These are phyloP conservation scores for Potamilus streckersoni DNA, from an alignment of 1,140 invertebrate species.

Conservation along the genomic window DNA sequence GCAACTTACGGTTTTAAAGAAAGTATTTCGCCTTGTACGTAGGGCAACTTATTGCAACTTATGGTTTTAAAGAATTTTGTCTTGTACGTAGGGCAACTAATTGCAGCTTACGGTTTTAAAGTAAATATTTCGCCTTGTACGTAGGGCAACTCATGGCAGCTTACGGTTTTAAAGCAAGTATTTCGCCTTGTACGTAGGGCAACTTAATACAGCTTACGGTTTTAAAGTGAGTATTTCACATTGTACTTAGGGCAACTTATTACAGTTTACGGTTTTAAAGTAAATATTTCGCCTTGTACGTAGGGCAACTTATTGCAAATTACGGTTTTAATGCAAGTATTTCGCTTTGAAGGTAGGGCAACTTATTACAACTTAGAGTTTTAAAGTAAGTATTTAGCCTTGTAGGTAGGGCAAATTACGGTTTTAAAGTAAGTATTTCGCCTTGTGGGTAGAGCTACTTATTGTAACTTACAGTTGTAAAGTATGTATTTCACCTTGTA, in stretches of 20 bases:
- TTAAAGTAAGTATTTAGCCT: no score
- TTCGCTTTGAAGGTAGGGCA: no score
- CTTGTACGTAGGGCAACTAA: conserved; percentile 18
- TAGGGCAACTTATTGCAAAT: conserved; percentile 3
- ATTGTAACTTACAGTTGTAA: neutral
- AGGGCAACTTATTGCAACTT: no score
- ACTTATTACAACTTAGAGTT: neutral
- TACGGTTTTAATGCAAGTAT: conserved; percentile 43
- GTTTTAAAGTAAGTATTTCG: conserved; percentile 40
- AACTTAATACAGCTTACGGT: neutral
- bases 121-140: conserved; percentile 39
- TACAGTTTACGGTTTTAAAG: neutral
- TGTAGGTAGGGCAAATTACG: conserved; percentile 34
- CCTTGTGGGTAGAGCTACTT: no score
- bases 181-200: no score
- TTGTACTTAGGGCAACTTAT: no score
- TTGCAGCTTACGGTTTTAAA: conserved; percentile 47
- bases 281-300: no score
- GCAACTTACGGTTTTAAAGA: conserved; percentile 36
- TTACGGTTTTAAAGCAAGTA: conserved; percentile 1
- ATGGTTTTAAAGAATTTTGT: neutral
- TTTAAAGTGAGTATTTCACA: no score
- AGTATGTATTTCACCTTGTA: no score
- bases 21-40: conserved; percentile 7
- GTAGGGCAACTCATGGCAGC: no score